phyloP scores from a whole-genome alignment of 2,113 vertebrate genomes.

The Callorhinus ursinus region DNA sequence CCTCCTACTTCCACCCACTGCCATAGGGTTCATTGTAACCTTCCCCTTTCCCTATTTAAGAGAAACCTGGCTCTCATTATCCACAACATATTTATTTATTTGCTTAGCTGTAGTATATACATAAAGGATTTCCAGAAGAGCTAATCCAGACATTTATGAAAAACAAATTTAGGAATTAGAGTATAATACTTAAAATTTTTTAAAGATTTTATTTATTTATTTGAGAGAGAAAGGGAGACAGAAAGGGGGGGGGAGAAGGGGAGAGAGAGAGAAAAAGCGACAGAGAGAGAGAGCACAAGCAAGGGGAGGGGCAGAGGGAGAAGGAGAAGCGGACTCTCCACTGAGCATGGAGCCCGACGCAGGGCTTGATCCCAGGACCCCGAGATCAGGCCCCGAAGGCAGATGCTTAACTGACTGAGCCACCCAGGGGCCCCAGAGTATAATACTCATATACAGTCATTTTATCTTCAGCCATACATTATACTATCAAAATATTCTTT shows the following conservation, averaged over 20 bases:
- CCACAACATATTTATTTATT: not conserved
- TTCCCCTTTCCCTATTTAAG: not conserved
- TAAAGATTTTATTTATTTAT: not conserved
- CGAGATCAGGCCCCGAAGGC: not conserved
- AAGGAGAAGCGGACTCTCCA: not conserved
- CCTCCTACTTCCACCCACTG: not conserved
- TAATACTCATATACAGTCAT: not conserved
- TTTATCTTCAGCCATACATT: constrained; percentile 11
- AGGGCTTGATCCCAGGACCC: not conserved
- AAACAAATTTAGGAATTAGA: not conserved
- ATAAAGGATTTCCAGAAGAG: constrained; percentile 15
- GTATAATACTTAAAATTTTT: not conserved
- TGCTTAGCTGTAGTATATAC: not conserved
- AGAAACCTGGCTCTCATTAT: not conserved
- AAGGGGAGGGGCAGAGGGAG: not conserved
- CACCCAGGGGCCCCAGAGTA: not conserved
- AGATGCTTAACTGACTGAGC: not conserved
- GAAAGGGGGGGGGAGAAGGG: not conserved
- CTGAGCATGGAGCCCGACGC: not conserved
- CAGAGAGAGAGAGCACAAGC: not conserved
- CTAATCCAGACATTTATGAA: not conserved
- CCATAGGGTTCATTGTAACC: not conserved
- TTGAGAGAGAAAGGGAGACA: not conserved
- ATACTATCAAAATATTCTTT: constrained; percentile 25
- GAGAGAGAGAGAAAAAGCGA: no score